These are phyloP conservation scores for Zoroaster sp. DNA, from an alignment of 53 echinoderm and acorn worm species.

Conservation along the genomic window DNA sequence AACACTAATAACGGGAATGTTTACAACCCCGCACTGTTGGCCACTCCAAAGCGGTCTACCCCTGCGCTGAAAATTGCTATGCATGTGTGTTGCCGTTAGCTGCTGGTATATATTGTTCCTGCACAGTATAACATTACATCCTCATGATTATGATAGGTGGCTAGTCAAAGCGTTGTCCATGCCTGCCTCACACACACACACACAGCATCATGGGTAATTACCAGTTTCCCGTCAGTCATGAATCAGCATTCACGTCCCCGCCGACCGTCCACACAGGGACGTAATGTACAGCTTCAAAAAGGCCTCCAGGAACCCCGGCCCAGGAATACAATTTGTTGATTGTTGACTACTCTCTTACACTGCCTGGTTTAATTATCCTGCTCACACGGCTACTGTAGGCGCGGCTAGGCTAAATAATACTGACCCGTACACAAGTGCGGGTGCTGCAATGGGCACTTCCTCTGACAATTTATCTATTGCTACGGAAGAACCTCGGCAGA, in stretches of 20 bases:
- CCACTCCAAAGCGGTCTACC: neutral
- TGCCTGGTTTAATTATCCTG: neutral
- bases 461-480: too few species aligned
- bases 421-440: neutral
- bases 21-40: neutral
- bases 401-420: neutral
- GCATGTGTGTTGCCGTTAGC: neutral
- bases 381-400: neutral
- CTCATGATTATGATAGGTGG: conserved; percentile 2
- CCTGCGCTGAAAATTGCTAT: neutral
- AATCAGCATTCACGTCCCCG: neutral
- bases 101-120: neutral
- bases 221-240: conserved; percentile 58
- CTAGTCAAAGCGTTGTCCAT: neutral
- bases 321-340: neutral
- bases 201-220: conserved; percentile 76
- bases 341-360: neutral
- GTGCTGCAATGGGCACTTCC: neutral
- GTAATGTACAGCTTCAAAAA: neutral
- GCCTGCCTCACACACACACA: conserved; percentile 10
- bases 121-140: conserved; percentile 22
- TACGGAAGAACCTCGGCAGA: neutral
- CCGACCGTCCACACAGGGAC: neutral
- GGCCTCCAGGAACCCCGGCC: neutral
- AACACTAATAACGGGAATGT: conserved; percentile 23